These are phyloP conservation scores for Trachythela sp. DNA, from an alignment of 64 coral and sea anemone species.

Conservation along the genomic window DNA sequence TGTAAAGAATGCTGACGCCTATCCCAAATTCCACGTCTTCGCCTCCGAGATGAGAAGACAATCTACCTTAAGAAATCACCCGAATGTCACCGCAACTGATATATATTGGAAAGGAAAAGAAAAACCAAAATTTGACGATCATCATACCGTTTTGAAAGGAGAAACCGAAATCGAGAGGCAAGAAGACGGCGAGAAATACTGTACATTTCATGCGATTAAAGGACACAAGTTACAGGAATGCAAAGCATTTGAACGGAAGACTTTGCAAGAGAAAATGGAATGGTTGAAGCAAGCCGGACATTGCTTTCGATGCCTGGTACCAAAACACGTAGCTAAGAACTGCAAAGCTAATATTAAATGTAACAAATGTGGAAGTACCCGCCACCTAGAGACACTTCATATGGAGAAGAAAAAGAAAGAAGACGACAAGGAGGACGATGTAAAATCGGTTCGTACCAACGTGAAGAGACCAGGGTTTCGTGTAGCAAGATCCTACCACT, in stretches of 20 bases:
- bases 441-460: slow-evolving; percentile 1
- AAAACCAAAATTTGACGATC: slow-evolving; percentile 22
- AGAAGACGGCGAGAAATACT: neutral
- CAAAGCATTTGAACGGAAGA: neutral
- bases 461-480: neutral
- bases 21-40: neutral
- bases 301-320: slow-evolving; percentile 25
- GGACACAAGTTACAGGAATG: neutral
- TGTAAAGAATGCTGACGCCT: neutral
- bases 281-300: slow-evolving; percentile 28
- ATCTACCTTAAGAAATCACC: neutral
- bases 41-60: neutral
- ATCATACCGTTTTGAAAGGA: neutral
- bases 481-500: slow-evolving; percentile 33
- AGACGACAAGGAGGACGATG: neutral
- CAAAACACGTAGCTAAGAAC: slow-evolving; percentile 24
- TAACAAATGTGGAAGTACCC: slow-evolving; percentile 6
- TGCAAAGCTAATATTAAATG: neutral
- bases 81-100: neutral
- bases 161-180: neutral
- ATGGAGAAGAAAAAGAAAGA: neutral
- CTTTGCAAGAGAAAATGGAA: neutral
- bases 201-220: neutral
- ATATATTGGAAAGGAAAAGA: neutral
- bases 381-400: slow-evolving; percentile 18